Evolutionary conservation across 2,797 vertebrate species (phyloP), one percentile per base, ranked within the genome.

Genomic region (Acomys russatus): DNA sequence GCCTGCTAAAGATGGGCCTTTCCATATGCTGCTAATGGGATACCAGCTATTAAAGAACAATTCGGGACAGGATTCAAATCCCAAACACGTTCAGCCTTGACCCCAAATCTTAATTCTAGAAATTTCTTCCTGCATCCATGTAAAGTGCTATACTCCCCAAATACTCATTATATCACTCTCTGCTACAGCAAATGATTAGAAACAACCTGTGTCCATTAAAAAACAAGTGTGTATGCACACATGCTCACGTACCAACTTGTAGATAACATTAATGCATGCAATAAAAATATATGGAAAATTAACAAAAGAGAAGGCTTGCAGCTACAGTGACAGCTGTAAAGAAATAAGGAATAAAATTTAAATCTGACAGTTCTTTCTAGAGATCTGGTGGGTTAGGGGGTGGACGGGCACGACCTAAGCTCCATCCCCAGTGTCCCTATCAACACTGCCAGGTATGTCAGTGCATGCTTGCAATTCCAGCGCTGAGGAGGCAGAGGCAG

Each of bases 21-120:
- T 80, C 85, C 35, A 83, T 49, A 54, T 7, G 83, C 9, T 91
- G n/a, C 20, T 78, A 44, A 56, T 59, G 17, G 68, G 68, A 77
- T 33, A 33, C 54, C 25, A 20, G 80, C 28, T 56, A 2, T 17
- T 54, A 56, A 83, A 28, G 38, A 85, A 23, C 22, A 82, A 92
- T 63, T 93, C 88, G 14, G 38, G 78, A 90, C 30, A 44, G 54
- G 63, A 87, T 83, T 76, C 78, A 93, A 94, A 83, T 95, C 61
- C 92, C 59, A 92, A 33, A 91, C 51, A 8, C 25, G 71, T 63
- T 89, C 63, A 89, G 3, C 49, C 51, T 91, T 74, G 54, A 92
- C 51, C 23, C 79, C n/a, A 54, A 68, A 92, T 44, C 14, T 25
- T n/a, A 63, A 51, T 87, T 74, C 6, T 71, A 56, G 20, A 61